These are phyloP conservation scores for Gambusia holbrooki DNA, from an alignment of 2,113 vertebrate genomes.

Conservation along the genomic window DNA sequence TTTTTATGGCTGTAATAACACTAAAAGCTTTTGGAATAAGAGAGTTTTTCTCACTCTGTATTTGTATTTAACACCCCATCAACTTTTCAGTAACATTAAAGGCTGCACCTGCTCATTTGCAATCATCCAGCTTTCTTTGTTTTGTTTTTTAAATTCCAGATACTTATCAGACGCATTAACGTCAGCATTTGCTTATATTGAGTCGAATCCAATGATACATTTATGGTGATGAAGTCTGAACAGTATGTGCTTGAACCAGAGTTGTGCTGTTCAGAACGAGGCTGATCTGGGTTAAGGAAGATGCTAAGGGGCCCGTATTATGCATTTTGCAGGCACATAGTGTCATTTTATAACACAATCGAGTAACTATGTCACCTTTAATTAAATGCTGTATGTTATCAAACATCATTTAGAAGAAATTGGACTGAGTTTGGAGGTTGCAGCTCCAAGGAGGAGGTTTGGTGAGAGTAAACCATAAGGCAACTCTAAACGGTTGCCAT, in stretches of 20 bases:
- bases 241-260: neutral
- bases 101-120: conserved; percentile 28
- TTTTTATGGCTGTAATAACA: conserved; percentile 11
- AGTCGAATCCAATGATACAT: too few relatives aligned
- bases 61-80: conserved; percentile 8
- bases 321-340: too few relatives aligned
- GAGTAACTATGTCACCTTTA: too few relatives aligned
- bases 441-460: too few relatives aligned
- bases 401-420: too few relatives aligned
- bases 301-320: too few relatives aligned
- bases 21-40: neutral
- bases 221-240: neutral
- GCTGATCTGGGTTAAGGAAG: neutral
- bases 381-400: too few relatives aligned
- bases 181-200: too few relatives aligned
- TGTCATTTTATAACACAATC: too few relatives aligned
- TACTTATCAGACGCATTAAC: neutral
- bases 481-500: too few relatives aligned
- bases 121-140: neutral
- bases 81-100: conserved; percentile 15
- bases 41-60: neutral
- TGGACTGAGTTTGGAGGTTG: too few relatives aligned
- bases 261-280: neutral
- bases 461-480: too few relatives aligned
- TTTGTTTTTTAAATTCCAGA: neutral